Base-by-base conservation (phyloP, 2,797 vertebrate genomes). In the Myotis findleyi region DNA sequence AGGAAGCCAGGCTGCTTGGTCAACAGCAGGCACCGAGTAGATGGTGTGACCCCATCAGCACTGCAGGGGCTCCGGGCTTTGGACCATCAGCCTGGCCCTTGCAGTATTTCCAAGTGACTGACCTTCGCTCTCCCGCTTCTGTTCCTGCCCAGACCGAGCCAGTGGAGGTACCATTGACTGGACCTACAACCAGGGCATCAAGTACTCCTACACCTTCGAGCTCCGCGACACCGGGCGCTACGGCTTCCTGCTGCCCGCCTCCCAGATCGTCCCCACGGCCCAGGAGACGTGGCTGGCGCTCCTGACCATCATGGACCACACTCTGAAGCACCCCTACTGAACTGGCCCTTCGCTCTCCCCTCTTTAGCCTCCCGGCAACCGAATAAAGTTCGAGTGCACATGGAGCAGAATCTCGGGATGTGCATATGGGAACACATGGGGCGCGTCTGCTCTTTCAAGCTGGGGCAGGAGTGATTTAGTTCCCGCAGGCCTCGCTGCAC, bases 181-280 rank as follows among this genome's bases (percentile, higher is more conserved):
- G 99, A 98, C 99, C 47, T 99, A 99, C 94, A 76, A 98, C 21
- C 98, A 99, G 90, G 99, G 99, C 80, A 99, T 99, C 93, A 99
- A 99, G 93, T 99, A 99, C 87, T 99, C 99, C 44, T 99, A 98
- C 97, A 99, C 99, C 88, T 99, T 99, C 0, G 99, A 99, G 98
- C 99, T 99, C 96, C 98, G 99, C 89, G 99, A 99, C 97, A 99
- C 98, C 0, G 99, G 99, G 10, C 89, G 80, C 5, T 99, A 99
- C 0, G 99, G 99, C 0, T 99, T 99, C 98, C n/a, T 99, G 47
- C 98, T 99, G 68, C 99, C 99, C 0, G 99, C 99, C 97, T 98
- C 82, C 0, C 98, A 99, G 98, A 99, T 99, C 96, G 0, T 99
- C 20, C 99, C 99, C 1, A 99, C 99, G 0, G 99, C 99, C 11